These are phyloP conservation scores for Xylota segnis DNA, from an alignment of 2,888 invertebrate species.

Conservation along the genomic window DNA sequence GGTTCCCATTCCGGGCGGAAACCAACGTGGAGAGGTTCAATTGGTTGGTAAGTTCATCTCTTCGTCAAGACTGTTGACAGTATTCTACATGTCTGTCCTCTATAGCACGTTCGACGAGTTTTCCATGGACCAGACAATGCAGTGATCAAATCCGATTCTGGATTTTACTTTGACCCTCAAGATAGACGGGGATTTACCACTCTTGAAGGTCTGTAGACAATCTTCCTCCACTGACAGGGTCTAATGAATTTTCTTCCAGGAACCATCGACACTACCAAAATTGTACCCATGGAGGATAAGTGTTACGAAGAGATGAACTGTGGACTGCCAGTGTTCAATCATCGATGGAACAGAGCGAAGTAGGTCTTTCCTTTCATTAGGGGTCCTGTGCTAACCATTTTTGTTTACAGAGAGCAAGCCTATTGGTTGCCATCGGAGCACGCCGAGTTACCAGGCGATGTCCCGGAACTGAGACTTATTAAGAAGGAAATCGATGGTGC, in stretches of 20 bases:
- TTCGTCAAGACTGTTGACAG: no score
- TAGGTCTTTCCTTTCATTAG: conserved; percentile 62
- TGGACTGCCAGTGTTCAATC: conserved; percentile 81
- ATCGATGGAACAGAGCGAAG: conserved; percentile 81
- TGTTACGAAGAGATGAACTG: conserved; percentile 81
- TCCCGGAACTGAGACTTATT: conserved; percentile 77
- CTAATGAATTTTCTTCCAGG: conserved; percentile 72
- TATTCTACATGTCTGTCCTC: background rate
- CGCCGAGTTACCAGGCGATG: conserved; percentile 77
- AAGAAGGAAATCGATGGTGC: conserved; percentile 70
- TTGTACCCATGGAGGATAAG: conserved; percentile 76
- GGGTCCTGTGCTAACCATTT: background rate
- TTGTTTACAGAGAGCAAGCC: conserved; percentile 78
- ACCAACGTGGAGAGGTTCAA: conserved; percentile 84
- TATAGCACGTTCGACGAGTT: conserved; percentile 85
- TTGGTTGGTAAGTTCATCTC: conserved; percentile 83
- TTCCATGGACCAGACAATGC: conserved; percentile 82
- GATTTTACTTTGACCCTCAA: conserved; percentile 84
- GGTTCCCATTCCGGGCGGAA: conserved; percentile 86
- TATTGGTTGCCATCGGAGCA: conserved; percentile 80
- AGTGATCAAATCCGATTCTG: conserved; percentile 83
- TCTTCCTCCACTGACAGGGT: background rate
- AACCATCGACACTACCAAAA: conserved; percentile 71
- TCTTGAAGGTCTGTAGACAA: conserved; percentile 73
- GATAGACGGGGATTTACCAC: conserved; percentile 82